Evolutionary conservation across 2,113 vertebrate species (phyloP).

Genomic region (Psittacula cyanocephala): DNA sequence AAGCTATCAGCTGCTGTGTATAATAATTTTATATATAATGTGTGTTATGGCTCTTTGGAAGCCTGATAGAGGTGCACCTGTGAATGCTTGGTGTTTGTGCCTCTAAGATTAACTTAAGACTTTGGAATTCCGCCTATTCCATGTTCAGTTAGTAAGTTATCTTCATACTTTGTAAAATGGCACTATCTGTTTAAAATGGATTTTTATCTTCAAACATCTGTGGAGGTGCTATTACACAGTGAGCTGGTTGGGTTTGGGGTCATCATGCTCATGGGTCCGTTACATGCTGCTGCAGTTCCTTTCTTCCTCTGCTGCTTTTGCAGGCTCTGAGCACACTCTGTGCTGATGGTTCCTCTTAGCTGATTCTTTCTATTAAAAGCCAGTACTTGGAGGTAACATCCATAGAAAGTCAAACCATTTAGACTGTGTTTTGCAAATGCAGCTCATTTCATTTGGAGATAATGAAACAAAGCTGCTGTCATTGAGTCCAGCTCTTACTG

Average conservation of each 20-base stretch:
- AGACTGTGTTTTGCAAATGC: neutral
- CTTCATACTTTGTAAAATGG: neutral
- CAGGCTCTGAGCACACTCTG: fast-evolving
- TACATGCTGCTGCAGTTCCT: neutral
- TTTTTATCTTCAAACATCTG: neutral
- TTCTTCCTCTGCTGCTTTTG: neutral
- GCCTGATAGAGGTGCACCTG: neutral
- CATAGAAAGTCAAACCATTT: neutral
- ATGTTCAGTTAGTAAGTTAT: fast-evolving
- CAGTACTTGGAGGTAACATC: neutral
- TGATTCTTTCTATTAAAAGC: neutral
- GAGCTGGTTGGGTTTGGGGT: neutral
- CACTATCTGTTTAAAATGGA: neutral
- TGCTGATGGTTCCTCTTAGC: neutral
- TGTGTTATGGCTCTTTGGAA: neutral
- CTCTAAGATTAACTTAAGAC: neutral
- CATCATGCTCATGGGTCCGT: neutral
- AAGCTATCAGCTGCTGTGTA: fast-evolving
- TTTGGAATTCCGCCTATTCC: neutral
- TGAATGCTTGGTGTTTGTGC: neutral
- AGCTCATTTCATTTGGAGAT: neutral
- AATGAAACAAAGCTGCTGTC: neutral
- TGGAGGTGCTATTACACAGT: neutral
- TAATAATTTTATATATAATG: neutral
- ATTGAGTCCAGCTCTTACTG: neutral